Percentiles rank a stretch among this genome's conserved stretches.
These are phyloP conservation scores for Ectropis crepuscularia DNA, from an alignment of 2,888 invertebrate species.

Conservation along the genomic window DNA sequence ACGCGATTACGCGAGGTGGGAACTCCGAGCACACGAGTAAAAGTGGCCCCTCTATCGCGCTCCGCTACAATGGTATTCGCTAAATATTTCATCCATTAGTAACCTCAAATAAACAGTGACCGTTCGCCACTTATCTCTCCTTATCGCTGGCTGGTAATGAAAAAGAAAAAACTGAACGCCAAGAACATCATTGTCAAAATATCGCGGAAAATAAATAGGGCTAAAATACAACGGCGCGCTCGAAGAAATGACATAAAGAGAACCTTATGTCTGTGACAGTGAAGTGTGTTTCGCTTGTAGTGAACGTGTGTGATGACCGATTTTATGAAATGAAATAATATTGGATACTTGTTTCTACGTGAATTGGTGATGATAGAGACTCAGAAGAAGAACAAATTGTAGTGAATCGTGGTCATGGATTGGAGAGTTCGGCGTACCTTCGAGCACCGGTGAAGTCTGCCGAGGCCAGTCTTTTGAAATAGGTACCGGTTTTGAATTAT, in stretches of 20 bases:
- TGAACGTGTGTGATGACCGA: constrained; percentile 53
- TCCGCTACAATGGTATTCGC: constrained; percentile 54
- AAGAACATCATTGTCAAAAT: constrained; percentile 72
- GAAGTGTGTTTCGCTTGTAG: constrained; percentile 60
- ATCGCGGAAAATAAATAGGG: constrained; percentile 80
- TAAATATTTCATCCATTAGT: constrained; percentile 53
- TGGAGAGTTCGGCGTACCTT: constrained; percentile 69
- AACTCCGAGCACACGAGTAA: constrained; percentile 72
- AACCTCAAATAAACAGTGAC: constrained; percentile 43
- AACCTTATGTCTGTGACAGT: constrained; percentile 61
- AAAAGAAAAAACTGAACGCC: constrained; percentile 43
- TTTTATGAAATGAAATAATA: constrained; percentile 49
- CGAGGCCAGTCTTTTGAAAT: constrained; percentile 79
- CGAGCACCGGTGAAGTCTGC: constrained; percentile 71
- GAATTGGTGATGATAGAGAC: constrained; percentile 59
- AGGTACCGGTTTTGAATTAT: constrained; percentile 84
- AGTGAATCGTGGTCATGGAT: constrained; percentile 65
- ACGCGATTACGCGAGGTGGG: constrained; percentile 80
- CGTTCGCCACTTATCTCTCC: constrained; percentile 24
- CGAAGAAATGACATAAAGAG: constrained; percentile 56
- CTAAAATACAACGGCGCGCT: constrained; percentile 67
- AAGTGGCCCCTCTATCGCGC: constrained; percentile 67
- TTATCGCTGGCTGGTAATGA: constrained; percentile 45
- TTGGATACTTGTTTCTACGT: constrained; percentile 54
- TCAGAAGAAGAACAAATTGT: constrained; percentile 50